Conservation (phyloP, 2,797 vertebrate species). For the Phoxinus dragarum region DNA sequence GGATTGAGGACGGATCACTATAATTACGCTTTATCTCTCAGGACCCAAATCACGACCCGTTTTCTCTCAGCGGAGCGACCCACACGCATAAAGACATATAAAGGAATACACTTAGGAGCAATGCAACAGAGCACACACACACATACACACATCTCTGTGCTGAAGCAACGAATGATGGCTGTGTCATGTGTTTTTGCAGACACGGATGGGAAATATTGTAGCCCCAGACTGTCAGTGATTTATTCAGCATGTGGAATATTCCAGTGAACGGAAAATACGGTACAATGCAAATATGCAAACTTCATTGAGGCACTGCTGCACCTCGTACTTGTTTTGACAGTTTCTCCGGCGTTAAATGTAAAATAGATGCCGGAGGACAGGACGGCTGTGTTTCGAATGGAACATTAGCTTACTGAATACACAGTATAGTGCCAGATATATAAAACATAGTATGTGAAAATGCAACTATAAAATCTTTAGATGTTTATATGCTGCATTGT, state of each 20-base stretch:
- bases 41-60: conserved; percentile 68
- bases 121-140: conserved; percentile 23
- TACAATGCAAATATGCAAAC: conserved; percentile 59
- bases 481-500: not conserved
- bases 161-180: conserved; percentile 57
- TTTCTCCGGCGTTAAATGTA: conserved; percentile 31
- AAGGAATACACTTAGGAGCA: conserved; percentile 66
- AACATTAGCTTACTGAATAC: not conserved
- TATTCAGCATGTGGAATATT: conserved; percentile 46
- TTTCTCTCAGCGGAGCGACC: conserved; percentile 58
- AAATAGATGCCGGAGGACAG: conserved; percentile 28
- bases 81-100: conserved; percentile 59
- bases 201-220: conserved; percentile 34
- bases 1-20: conserved; percentile 82
- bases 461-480: not conserved
- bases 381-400: conserved; percentile 3
- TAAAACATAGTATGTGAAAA: not conserved
- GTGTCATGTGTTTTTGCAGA: conserved; percentile 47
- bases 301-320: conserved; percentile 50
- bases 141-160: conserved; percentile 44
- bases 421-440: not conserved
- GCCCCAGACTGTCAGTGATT: conserved; percentile 40
- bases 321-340: conserved; percentile 39
- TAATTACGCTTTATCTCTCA: conserved; percentile 82
- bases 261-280: conserved; percentile 41